These are phyloP conservation scores for Amyelois transitella DNA, from an alignment of 1,140 invertebrate genomes.

Conservation along the genomic window DNA sequence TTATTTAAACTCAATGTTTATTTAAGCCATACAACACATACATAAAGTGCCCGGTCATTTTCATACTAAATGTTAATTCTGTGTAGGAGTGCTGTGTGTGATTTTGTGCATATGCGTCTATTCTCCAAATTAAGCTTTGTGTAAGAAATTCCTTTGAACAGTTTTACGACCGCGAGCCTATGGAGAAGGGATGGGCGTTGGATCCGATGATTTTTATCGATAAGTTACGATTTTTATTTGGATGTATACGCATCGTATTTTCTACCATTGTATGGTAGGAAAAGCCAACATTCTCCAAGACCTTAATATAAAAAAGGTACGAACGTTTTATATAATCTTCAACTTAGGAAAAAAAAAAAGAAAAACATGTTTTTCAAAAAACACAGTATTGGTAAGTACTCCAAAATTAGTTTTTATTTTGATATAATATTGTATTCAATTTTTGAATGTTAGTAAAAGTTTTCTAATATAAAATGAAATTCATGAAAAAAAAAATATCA, in stretches of 20 bases:
- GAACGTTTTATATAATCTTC: too few species aligned
- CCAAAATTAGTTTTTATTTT: too few species aligned
- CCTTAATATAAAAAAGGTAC: too few species aligned
- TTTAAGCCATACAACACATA: neutral
- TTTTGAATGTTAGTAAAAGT: too few species aligned
- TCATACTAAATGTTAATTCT: neutral
- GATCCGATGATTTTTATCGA: conserved; percentile 7
- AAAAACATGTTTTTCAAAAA: too few species aligned
- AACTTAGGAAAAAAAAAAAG: too few species aligned
- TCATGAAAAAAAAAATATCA: neutral
- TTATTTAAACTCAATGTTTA: neutral
- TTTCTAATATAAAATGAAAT: neutral
- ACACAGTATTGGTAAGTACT: too few species aligned
- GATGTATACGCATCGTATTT: neutral
- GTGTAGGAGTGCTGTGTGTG: conserved; percentile 1
- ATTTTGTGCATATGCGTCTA: conserved; percentile 25
- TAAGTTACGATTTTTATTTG: neutral
- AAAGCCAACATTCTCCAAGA: too few species aligned
- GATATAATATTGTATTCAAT: too few species aligned
- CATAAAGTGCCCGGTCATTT: neutral
- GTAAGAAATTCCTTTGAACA: conserved; percentile 29
- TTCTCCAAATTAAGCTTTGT: conserved; percentile 21
- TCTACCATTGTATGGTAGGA: too few species aligned
- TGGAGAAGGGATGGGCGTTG: conserved; percentile 18
- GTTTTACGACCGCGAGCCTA: conserved; percentile 25